These are phyloP conservation scores for Acipenser ruthenus DNA, from an alignment of 2,797 vertebrate genomes.

Conservation along the genomic window DNA sequence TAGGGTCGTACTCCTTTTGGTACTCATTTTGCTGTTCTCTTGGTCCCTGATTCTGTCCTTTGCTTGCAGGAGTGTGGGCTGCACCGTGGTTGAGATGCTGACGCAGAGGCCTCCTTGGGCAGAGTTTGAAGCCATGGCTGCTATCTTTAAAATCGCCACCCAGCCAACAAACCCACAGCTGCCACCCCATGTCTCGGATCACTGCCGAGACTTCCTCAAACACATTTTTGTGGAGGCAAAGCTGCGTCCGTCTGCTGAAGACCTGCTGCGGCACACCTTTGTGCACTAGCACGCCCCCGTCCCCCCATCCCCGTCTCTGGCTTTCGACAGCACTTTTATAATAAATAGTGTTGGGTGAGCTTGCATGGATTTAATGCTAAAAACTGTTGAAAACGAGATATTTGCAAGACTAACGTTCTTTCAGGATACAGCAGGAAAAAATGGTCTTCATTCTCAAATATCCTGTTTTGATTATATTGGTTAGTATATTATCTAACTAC, in stretches of 20 bases:
- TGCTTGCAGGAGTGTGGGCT: conserved; percentile 84
- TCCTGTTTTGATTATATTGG: no score
- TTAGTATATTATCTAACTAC: no score
- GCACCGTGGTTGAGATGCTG: conserved; percentile 97
- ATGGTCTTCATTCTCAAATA: no score
- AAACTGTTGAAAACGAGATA: not conserved
- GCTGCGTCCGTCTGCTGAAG: conserved; percentile 86
- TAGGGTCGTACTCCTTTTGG: not conserved
- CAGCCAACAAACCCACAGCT: conserved; percentile 94
- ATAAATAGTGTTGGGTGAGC: conserved; percentile 23
- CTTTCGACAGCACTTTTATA: conserved; percentile 67
- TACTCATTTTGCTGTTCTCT: not conserved
- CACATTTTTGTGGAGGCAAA: conserved; percentile 94
- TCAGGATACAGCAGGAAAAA: not conserved
- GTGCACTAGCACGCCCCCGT: conserved; percentile 77
- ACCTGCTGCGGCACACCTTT: conserved; percentile 89
- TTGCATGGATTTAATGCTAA: not conserved
- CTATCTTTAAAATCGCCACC: conserved; percentile 98
- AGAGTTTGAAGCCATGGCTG: conserved; percentile 97
- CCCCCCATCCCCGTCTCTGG: conserved; percentile 17
- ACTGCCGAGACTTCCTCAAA: conserved; percentile 89
- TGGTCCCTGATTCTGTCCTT: not conserved
- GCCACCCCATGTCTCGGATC: conserved; percentile 86
- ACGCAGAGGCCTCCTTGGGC: conserved; percentile 96
- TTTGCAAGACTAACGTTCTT: not conserved